Percentiles rank a stretch among this genome's conserved stretches.
Evolutionary conservation across 1,140 invertebrate species (phyloP).

Genomic region (Caenorhabditis inopinata): DNA sequence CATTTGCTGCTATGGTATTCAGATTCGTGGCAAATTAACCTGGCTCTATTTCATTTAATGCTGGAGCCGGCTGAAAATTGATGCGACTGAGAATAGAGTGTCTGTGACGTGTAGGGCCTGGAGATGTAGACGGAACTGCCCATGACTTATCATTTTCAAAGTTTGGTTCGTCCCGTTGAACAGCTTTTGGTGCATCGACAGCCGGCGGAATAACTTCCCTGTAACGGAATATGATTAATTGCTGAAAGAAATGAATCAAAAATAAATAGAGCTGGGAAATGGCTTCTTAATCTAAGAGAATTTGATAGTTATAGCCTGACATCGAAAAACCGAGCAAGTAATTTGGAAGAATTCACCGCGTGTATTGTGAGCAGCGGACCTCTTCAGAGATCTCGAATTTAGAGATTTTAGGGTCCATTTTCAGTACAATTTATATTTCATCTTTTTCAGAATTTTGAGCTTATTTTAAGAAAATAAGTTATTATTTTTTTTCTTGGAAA

Average conservation of each 20-base stretch:
- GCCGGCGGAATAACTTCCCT: background rate
- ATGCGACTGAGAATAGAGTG: conserved; percentile 29
- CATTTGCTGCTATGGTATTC: background rate
- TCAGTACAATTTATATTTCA: no score
- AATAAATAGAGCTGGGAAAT: no score
- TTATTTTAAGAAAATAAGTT: no score
- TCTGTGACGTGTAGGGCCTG: conserved; percentile 10
- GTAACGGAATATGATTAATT: background rate
- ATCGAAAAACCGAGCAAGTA: no score
- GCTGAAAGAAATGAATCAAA: no score
- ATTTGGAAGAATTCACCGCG: background rate
- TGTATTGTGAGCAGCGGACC: no score
- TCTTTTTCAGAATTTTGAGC: background rate
- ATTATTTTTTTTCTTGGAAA: no score
- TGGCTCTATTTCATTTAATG: conserved; percentile 22
- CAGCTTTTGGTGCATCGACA: background rate
- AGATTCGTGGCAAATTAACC: background rate
- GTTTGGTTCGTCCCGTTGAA: background rate
- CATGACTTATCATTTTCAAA: background rate
- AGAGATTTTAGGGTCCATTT: no score
- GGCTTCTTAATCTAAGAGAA: no score
- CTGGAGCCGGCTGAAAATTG: conserved; percentile 33
- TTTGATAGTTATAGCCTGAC: no score
- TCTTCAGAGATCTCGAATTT: no score
- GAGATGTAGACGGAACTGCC: background rate